A percentile compares a stretch with the other conserved stretches of the same genome.
phyloP scores from a whole-genome alignment of 2,888 invertebrate species.

The Yponomeuta sedellus region DNA sequence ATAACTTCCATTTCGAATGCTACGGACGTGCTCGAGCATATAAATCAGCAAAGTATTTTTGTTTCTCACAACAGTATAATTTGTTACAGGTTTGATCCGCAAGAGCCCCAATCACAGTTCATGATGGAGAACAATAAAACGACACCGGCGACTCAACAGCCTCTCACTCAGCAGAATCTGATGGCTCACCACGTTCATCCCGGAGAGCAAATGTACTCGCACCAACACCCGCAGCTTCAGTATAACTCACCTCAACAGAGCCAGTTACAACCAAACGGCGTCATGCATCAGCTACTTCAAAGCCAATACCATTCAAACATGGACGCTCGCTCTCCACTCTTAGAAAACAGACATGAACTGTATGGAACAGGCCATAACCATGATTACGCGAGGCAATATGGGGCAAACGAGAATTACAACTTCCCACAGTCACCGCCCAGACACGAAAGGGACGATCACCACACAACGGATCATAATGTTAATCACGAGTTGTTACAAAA shows the following conservation, averaged over 20 bases:
- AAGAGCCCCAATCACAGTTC: constrained; percentile 77
- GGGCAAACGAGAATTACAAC: constrained; percentile 74
- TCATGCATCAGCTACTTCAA: constrained; percentile 72
- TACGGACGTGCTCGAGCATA: constrained; percentile 25
- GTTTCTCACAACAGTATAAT: constrained; percentile 20
- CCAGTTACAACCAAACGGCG: constrained; percentile 72
- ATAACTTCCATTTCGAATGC: constrained; percentile 26
- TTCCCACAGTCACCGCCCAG: constrained; percentile 69
- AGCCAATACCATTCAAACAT: constrained; percentile 67
- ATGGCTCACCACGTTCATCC: constrained; percentile 70
- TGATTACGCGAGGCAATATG: constrained; percentile 72
- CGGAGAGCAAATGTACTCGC: constrained; percentile 64
- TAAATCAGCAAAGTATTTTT: constrained; percentile 13
- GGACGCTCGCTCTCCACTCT: constrained; percentile 67
- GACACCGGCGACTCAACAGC: constrained; percentile 73
- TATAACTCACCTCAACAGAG: constrained; percentile 52
- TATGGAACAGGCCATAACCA: constrained; percentile 75
- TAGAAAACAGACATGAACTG: constrained; percentile 75
- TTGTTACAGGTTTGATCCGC: constrained; percentile 83
- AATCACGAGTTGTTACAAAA: constrained; percentile 65
- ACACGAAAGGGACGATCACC: constrained; percentile 58
- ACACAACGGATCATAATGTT: constrained; percentile 58
- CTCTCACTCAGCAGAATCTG: constrained; percentile 64
- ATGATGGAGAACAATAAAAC: constrained; percentile 81
- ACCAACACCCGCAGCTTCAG: constrained; percentile 63